Base-by-base conservation (phyloP, 2,113 vertebrate species). In the Cephalopterus ornatus region DNA sequence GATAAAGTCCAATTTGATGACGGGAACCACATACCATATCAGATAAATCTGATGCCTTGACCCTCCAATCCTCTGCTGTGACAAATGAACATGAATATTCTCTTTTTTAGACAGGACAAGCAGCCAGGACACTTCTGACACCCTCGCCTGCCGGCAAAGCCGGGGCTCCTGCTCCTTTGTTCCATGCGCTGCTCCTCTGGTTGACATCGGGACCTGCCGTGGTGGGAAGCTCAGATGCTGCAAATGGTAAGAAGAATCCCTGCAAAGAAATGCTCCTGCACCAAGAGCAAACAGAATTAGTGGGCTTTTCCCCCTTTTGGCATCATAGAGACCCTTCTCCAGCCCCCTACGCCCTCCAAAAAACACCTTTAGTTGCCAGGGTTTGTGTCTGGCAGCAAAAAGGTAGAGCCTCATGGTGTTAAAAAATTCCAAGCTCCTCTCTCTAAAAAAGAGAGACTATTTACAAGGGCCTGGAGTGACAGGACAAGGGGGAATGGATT, bases 141-240 rank as follows among this genome's bases (percentile, higher is more conserved):
- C 94, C 4, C 0, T 75, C 0, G 16, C 83, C 0, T 97, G 96
- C 88, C 39, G 92, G 33, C 92, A 97, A 50, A 92, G 6, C 55
- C 50, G 12, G 14, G 95, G 92, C 59, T 96, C 5, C 94, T 96
- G 95, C 88, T 95, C 79, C 0, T 97, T 89, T 6, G 9, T 14
- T 10, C 5, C 86, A 0, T 97, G 95, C 76, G 22, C 63, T 55
- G 42, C 26, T 55, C 63, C 94, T 44, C 8, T 67, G 72, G 76
- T 86, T 32, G 63, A 95, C 18, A 71, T 80, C 5, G 96, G 96
- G 12, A 96, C 95, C 65, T 97, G 96, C 88, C 94, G 75, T 0
- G 56, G 1, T 39, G 95, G 88, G 86, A 96, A 89, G 79, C 95
- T 97, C 30, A 97, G 6, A 21, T 97, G 96, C 91, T 97, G 96